Percentiles rank a stretch among this genome's conserved stretches.
These are phyloP conservation scores for Cotesia glomerata DNA, from an alignment of 1,140 invertebrate genomes.

Conservation along the genomic window DNA sequence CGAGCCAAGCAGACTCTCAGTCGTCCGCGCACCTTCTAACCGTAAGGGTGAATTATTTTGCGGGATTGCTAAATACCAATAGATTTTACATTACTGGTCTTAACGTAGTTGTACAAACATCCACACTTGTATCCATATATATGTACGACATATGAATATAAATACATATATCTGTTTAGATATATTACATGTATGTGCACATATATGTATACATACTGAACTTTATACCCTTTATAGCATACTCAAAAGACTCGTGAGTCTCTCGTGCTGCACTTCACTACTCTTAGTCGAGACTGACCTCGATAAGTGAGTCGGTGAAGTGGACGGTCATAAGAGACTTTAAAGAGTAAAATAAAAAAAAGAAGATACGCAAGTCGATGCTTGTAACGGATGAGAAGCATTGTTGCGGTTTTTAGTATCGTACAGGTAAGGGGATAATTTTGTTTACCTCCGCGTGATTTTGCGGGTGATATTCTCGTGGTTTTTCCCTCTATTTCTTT, in stretches of 20 bases:
- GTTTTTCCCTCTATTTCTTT: background rate
- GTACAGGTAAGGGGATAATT: constrained; percentile 20
- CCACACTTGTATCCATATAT: background rate
- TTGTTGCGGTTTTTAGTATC: background rate
- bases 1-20: constrained; percentile 48
- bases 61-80: background rate
- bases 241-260: background rate
- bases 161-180: background rate
- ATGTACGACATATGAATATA: background rate
- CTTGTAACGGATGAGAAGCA: background rate
- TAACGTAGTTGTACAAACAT: background rate
- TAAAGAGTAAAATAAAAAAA: background rate
- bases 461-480: background rate
- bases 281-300: background rate
- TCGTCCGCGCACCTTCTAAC: constrained; percentile 59
- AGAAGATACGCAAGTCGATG: background rate
- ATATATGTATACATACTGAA: too few relatives aligned
- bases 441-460: constrained; percentile 5
- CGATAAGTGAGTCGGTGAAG: constrained; percentile 4
- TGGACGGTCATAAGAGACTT: too few relatives aligned
- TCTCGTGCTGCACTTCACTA: background rate
- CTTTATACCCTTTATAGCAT: background rate
- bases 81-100: too few relatives aligned
- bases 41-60: constrained; percentile 47
- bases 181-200: too few relatives aligned